Conservation (phyloP, 2,797 vertebrate genomes). For the Eremophila alpestris region DNA sequence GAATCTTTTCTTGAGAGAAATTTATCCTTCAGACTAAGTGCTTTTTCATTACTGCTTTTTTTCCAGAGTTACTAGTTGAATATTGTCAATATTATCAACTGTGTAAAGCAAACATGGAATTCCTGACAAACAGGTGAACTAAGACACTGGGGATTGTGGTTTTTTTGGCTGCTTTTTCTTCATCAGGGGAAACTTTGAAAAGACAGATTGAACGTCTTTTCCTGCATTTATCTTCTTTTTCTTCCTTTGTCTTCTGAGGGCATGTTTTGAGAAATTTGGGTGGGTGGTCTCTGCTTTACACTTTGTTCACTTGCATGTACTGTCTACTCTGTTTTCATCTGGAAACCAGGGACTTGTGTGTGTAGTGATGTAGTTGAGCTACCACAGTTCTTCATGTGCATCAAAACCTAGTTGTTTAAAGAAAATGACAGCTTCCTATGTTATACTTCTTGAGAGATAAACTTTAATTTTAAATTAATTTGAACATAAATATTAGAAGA, state of each 20-base stretch:
- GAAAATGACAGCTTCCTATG: not conserved
- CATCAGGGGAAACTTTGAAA: not conserved
- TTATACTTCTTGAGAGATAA: not conserved
- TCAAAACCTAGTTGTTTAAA: not conserved
- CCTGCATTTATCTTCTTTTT: not conserved
- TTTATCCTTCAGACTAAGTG: not conserved
- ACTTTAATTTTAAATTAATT: not conserved
- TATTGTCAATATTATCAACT: not conserved
- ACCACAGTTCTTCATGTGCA: accelerated
- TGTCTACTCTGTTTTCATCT: not conserved
- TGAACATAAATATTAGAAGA: not conserved
- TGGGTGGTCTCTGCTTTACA: not conserved
- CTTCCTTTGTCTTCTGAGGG: not conserved
- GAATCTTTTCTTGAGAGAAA: not conserved
- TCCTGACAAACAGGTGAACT: not conserved
- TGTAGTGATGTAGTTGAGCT: not conserved
- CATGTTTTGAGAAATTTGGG: not conserved
- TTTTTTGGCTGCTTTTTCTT: not conserved
- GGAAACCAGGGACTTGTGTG: not conserved
- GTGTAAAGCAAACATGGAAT: not conserved
- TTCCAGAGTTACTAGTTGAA: not conserved
- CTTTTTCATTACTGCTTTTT: not conserved
- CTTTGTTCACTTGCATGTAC: not conserved
- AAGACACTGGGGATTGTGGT: not conserved
- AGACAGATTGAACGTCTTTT: not conserved